These are phyloP conservation scores for Rhinopomastus cyanomelas DNA, from an alignment of 2,113 vertebrate species.

Conservation along the genomic window DNA sequence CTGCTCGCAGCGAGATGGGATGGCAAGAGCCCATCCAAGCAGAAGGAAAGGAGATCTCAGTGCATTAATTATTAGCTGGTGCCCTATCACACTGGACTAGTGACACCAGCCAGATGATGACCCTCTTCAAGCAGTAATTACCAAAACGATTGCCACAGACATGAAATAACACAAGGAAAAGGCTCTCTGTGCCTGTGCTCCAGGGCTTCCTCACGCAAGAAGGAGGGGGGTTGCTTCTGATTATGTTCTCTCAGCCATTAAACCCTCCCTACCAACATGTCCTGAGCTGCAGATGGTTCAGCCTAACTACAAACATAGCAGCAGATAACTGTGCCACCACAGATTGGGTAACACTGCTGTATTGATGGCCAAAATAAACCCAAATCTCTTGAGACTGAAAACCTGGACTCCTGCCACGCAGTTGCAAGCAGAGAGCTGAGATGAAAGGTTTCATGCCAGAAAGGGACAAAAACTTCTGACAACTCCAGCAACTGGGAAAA, in stretches of 20 bases:
- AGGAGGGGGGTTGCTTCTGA: constrained; percentile 34
- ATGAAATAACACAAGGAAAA: not conserved
- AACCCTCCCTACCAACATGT: constrained; percentile 38
- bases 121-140: constrained; percentile 15
- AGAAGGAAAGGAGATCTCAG: constrained; percentile 34
- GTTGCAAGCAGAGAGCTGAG: not conserved
- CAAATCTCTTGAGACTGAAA: constrained; percentile 13
- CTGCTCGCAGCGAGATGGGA: constrained; percentile 34
- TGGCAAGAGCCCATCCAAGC: constrained; percentile 10
- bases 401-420: constrained; percentile 31
- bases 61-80: constrained; percentile 38
- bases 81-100: not conserved
- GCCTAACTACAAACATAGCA: constrained; percentile 54
- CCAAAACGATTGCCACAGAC: not conserved
- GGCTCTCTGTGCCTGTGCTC: not conserved
- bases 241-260: constrained; percentile 30
- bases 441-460: not conserved
- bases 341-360: constrained; percentile 58
- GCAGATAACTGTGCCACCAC: constrained; percentile 46
- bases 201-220: not conserved
- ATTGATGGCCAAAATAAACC: not conserved
- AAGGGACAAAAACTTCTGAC: not conserved
- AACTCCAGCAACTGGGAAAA: not conserved
- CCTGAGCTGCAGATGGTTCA: constrained; percentile 28
- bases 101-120: not conserved